Evolutionary conservation across 1,140 invertebrate species (phyloP).

Genomic region (Microplitis mediator): DNA sequence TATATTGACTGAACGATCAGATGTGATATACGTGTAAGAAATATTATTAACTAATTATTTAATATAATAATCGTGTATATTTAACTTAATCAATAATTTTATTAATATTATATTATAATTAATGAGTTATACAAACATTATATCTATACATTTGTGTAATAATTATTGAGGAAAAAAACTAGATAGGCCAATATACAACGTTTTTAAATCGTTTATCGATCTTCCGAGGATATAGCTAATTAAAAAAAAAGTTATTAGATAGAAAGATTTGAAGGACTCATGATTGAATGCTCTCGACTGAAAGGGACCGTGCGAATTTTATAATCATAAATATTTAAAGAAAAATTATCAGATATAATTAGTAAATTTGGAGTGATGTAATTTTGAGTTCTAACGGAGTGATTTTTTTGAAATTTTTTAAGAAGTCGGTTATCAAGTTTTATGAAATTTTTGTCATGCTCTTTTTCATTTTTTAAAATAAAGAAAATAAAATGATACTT

Average conservation of each 20-base stretch:
- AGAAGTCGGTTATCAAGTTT: too few species aligned
- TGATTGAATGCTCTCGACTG: slow-evolving; percentile 39
- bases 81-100: slow-evolving; percentile 50
- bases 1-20: slow-evolving; percentile 64
- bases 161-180: slow-evolving; percentile 42
- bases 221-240: slow-evolving; percentile 51
- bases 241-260: slow-evolving; percentile 45
- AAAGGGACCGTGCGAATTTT: slow-evolving; percentile 29
- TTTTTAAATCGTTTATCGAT: slow-evolving; percentile 60
- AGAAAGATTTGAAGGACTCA: slow-evolving; percentile 35
- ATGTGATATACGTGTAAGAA: slow-evolving; percentile 63
- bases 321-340: slow-evolving; percentile 11
- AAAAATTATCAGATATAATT: not conserved
- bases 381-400: too few species aligned
- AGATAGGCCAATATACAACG: slow-evolving; percentile 57
- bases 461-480: too few species aligned
- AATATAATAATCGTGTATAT: slow-evolving; percentile 50
- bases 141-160: slow-evolving; percentile 41
- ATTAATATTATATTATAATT: slow-evolving; percentile 11
- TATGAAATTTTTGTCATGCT: too few species aligned
- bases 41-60: slow-evolving; percentile 47
- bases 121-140: slow-evolving; percentile 54
- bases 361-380: too few species aligned
- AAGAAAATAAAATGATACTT: too few species aligned
- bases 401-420: too few species aligned